Evolutionary conservation across 2,888 invertebrate genomes (phyloP).

Genomic region (Pollenia angustigena): DNA sequence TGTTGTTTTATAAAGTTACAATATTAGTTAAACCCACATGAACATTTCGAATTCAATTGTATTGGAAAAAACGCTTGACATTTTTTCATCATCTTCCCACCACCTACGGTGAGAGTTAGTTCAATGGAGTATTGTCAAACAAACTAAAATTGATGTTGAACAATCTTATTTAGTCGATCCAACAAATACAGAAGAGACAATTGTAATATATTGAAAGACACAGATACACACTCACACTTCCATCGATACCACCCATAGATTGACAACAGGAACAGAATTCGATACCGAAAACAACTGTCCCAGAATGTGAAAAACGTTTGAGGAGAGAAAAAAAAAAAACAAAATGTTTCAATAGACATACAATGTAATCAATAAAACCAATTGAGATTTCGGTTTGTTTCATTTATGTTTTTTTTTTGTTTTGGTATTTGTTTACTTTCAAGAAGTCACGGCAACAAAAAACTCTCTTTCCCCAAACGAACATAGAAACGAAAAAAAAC

Average conservation of each 20-base stretch:
- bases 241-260: slow-evolving; percentile 55
- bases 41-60: slow-evolving; percentile 33
- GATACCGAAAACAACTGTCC: slow-evolving; percentile 46
- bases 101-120: slow-evolving; percentile 57
- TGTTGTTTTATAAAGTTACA: slow-evolving; percentile 15
- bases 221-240: not conserved
- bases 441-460: slow-evolving; percentile 50
- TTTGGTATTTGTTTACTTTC: slow-evolving; percentile 55
- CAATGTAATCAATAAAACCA: slow-evolving; percentile 53
- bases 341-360: slow-evolving; percentile 27
- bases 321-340: slow-evolving; percentile 25
- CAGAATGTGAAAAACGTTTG: slow-evolving; percentile 6
- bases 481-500: slow-evolving; percentile 2
- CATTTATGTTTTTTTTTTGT: slow-evolving; percentile 32
- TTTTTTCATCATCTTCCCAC: slow-evolving; percentile 33
- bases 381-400: slow-evolving; percentile 63
- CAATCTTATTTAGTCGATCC: slow-evolving; percentile 23
- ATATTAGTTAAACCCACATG: slow-evolving; percentile 42
- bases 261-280: slow-evolving; percentile 35
- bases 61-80: slow-evolving; percentile 28
- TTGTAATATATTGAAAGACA: not conserved
- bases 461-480: not conserved
- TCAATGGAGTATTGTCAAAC: slow-evolving; percentile 35
- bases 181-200: slow-evolving; percentile 19
- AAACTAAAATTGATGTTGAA: slow-evolving; percentile 37